These are phyloP conservation scores for Episyrphus balteatus DNA, from an alignment of 1,140 invertebrate species.

Conservation along the genomic window DNA sequence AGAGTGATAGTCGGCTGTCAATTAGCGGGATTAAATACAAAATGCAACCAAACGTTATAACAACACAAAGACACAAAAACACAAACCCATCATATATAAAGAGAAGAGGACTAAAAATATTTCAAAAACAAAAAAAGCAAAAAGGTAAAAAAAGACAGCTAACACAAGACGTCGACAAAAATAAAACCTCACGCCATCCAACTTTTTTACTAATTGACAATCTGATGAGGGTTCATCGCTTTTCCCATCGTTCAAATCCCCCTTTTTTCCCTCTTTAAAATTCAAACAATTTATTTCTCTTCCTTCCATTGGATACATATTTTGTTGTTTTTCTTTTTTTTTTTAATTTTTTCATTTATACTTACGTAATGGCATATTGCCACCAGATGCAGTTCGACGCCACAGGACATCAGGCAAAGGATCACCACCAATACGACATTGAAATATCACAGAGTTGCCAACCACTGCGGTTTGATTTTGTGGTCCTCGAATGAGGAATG, in stretches of 20 bases:
- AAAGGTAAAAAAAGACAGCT: slow-evolving; percentile 10
- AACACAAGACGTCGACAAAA: slow-evolving; percentile 4
- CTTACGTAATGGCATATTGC: slow-evolving; percentile 56
- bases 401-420: slow-evolving; percentile 65
- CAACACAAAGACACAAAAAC: too few relatives aligned
- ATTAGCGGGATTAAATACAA: too few relatives aligned
- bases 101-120: too few relatives aligned
- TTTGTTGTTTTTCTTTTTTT: not conserved
- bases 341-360: slow-evolving; percentile 6
- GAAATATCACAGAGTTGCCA: slow-evolving; percentile 64
- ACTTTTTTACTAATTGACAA: slow-evolving; percentile 28
- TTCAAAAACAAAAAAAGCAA: not conserved
- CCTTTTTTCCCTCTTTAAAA: too few relatives aligned
- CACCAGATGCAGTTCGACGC: slow-evolving; percentile 53
- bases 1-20: too few relatives aligned
- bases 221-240: slow-evolving; percentile 3
- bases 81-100: too few relatives aligned
- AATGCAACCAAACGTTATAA: too few relatives aligned
- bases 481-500: slow-evolving; percentile 66
- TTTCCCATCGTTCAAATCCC: too few relatives aligned
- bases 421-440: slow-evolving; percentile 67
- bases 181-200: slow-evolving; percentile 11
- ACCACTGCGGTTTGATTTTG: slow-evolving; percentile 60
- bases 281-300: too few relatives aligned
- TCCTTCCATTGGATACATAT: too few relatives aligned